These are phyloP conservation scores for Hemistola chrysoprasaria DNA, from an alignment of 2,888 invertebrate species.

Conservation along the genomic window DNA sequence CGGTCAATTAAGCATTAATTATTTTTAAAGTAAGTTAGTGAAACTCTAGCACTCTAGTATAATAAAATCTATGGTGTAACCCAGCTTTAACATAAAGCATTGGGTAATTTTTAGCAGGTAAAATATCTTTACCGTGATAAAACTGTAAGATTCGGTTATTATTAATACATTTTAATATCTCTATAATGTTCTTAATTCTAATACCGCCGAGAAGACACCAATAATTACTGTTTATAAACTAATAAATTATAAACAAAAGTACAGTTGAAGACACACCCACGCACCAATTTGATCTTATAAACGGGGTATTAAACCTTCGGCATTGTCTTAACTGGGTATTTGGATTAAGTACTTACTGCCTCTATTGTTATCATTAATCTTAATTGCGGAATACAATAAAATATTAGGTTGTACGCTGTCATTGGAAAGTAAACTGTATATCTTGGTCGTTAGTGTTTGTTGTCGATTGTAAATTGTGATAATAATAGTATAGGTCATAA, in stretches of 20 bases:
- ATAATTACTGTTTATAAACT: constrained; percentile 40
- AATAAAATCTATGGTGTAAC: no score
- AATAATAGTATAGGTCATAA: constrained; percentile 74
- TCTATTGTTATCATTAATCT: constrained; percentile 80
- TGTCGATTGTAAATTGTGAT: constrained; percentile 40
- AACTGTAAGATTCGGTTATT: no score
- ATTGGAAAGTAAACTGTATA: constrained; percentile 51
- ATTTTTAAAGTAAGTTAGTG: no score
- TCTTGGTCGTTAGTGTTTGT: constrained; percentile 48
- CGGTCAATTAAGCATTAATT: no score
- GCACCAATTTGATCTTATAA: constrained; percentile 63
- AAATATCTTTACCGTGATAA: no score
- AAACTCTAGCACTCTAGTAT: no score
- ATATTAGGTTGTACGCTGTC: constrained; percentile 55
- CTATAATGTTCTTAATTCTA: no score
- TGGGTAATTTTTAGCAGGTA: no score
- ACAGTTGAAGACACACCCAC: constrained; percentile 56
- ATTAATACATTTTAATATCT: no score
- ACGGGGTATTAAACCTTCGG: constrained; percentile 58
- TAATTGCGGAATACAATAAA: constrained; percentile 81
- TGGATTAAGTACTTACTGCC: constrained; percentile 79
- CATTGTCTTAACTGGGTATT: constrained; percentile 70
- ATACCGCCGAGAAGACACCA: constrained; percentile 28
- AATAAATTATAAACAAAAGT: constrained; percentile 46
- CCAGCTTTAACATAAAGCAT: no score